phyloP scores from a whole-genome alignment of 2,113 vertebrate genomes.

The Hippocampus abdominalis region DNA sequence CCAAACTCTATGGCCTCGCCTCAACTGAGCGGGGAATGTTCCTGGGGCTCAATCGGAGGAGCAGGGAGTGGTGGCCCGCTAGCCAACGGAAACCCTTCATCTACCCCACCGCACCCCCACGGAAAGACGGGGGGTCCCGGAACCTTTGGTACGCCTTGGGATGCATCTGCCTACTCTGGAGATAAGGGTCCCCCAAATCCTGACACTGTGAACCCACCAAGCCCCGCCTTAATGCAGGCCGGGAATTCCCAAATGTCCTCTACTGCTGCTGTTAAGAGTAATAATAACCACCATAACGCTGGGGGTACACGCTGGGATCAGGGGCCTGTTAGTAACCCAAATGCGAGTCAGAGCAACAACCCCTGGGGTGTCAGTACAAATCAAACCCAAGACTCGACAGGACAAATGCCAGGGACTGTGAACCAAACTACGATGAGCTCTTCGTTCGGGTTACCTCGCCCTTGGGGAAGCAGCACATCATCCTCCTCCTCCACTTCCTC shows the following conservation, averaged over 20 bases:
- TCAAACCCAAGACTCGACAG: conserved; percentile 38
- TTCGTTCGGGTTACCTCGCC: conserved; percentile 76
- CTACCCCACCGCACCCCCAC: conserved; percentile 77
- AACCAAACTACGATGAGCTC: conserved; percentile 70
- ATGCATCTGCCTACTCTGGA: conserved; percentile 84
- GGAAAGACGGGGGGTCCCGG: conserved; percentile 79
- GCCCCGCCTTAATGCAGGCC: conserved; percentile 82
- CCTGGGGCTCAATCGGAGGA: conserved; percentile 72
- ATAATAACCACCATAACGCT: conserved; percentile 73
- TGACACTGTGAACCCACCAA: conserved; percentile 97
- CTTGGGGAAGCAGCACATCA: conserved; percentile 78
- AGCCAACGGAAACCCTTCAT: conserved; percentile 78
- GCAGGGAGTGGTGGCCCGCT: conserved; percentile 63
- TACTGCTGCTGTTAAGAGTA: conserved; percentile 82
- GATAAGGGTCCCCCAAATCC: conserved; percentile 84
- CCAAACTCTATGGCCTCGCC: conserved; percentile 93
- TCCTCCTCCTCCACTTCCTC: conserved; percentile 72
- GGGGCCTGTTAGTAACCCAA: conserved; percentile 63
- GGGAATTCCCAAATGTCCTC: conserved; percentile 76
- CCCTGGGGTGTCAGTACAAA: conserved; percentile 74
- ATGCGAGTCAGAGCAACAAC: conserved; percentile 71
- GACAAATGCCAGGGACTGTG: conserved; percentile 57
- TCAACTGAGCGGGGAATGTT: conserved; percentile 83
- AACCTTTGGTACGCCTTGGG: conserved; percentile 87
- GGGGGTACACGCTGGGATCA: conserved; percentile 87